These are phyloP conservation scores for Nomada ruficornis DNA, from an alignment of 2,888 invertebrate genomes.

Conservation along the genomic window DNA sequence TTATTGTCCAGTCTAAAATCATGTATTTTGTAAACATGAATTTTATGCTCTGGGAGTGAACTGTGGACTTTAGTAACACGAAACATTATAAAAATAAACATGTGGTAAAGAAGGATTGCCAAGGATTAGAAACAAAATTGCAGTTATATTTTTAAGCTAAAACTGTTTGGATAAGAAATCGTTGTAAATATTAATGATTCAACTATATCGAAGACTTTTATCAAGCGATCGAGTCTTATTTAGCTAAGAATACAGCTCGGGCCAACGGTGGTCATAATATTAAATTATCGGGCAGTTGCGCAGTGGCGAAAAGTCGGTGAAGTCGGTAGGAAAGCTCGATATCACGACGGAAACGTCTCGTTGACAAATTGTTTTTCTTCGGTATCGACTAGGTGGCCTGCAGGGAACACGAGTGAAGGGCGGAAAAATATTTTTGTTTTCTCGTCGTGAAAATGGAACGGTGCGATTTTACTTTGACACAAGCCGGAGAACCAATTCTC, in stretches of 20 bases:
- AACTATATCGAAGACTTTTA: constrained; percentile 44
- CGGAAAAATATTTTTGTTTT: constrained; percentile 37
- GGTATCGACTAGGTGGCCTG: constrained; percentile 46
- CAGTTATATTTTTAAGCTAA: too few species aligned
- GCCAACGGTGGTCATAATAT: constrained; percentile 44
- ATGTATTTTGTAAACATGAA: too few species aligned
- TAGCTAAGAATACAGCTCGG: constrained; percentile 50
- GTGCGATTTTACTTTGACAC: constrained; percentile 25
- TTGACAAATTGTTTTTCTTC: constrained; percentile 55
- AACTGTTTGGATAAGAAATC: too few species aligned
- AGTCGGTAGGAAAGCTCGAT: constrained; percentile 42
- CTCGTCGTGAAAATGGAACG: constrained; percentile 10
- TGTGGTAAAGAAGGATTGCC: too few species aligned
- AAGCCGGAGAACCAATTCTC: background rate
- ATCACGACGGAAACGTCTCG: constrained; percentile 47
- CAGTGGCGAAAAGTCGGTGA: constrained; percentile 23
- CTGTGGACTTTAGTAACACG: too few species aligned
- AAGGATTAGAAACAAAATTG: too few species aligned
- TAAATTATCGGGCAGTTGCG: constrained; percentile 50
- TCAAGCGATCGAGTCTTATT: constrained; percentile 57
- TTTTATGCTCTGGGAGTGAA: too few species aligned
- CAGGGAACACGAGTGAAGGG: constrained; percentile 9
- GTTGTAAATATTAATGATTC: too few species aligned
- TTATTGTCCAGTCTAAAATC: too few species aligned
- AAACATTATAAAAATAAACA: too few species aligned